A percentile compares a stretch with the other conserved stretches of the same genome.
Evolutionary conservation across 2,888 invertebrate genomes (phyloP).

Genomic region (Encarsia formosa): DNA sequence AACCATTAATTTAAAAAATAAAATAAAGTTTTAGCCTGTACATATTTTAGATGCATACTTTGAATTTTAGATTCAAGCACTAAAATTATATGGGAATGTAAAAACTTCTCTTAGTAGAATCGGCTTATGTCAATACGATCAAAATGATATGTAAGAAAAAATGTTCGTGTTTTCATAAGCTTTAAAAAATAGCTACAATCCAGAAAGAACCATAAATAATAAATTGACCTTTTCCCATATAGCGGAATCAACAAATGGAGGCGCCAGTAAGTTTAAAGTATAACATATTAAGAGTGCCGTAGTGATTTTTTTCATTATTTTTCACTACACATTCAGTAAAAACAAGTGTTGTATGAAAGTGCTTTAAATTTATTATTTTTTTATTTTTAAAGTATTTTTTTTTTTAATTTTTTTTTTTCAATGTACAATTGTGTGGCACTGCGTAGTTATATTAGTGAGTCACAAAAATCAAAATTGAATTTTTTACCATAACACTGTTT

Average conservation of each 20-base stretch:
- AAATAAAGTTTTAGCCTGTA: background rate
- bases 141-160: conserved; percentile 12
- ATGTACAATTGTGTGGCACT: conserved; percentile 21
- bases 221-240: conserved; percentile 48
- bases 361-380: background rate
- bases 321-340: conserved; percentile 12
- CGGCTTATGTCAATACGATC: conserved; percentile 38
- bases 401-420: too few species aligned
- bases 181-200: conserved; percentile 18
- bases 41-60: background rate
- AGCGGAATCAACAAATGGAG: conserved; percentile 74
- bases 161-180: conserved; percentile 38
- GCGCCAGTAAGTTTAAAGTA: conserved; percentile 58
- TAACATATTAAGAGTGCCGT: conserved; percentile 47
- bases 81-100: background rate
- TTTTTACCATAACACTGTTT: conserved; percentile 4
- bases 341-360: background rate
- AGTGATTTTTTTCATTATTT: conserved; percentile 34
- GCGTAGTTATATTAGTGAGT: conserved; percentile 7
- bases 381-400: too few species aligned
- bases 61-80: too few species aligned
- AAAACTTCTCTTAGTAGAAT: conserved; percentile 20
- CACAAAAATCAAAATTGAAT: background rate
- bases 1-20: background rate
- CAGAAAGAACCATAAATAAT: conserved; percentile 48